Conservation (phyloP, 1,140 invertebrate genomes). For the Lasioglossum albipes region DNA sequence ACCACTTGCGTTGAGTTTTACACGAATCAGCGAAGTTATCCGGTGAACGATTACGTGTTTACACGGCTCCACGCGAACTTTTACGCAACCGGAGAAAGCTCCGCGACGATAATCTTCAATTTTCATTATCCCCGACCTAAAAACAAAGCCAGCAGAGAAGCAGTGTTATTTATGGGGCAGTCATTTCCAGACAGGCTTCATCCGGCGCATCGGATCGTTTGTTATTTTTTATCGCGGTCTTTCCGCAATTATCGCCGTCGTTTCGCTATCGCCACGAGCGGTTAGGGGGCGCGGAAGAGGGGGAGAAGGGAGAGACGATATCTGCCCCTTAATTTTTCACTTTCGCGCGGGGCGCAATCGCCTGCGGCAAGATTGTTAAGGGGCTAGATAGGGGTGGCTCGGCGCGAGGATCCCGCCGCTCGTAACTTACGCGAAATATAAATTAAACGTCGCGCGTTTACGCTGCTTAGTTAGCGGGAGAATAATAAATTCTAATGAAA, state of each 20-base stretch:
- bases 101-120: neutral
- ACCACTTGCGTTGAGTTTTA: too few species aligned
- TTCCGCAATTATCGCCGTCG: slow-evolving; percentile 40
- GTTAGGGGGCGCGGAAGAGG: neutral
- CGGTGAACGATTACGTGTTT: neutral
- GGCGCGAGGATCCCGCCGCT: neutral
- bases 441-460: slow-evolving; percentile 56
- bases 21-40: neutral
- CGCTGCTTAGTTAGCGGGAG: slow-evolving; percentile 43
- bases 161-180: slow-evolving; percentile 19
- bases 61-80: neutral
- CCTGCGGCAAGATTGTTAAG: slow-evolving; percentile 24
- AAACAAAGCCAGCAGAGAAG: neutral
- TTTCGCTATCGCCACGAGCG: slow-evolving; percentile 18
- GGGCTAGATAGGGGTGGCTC: slow-evolving; percentile 13
- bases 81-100: neutral
- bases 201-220: slow-evolving; percentile 26
- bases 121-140: neutral
- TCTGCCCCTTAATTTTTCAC: slow-evolving; percentile 43
- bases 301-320: neutral
- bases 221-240: slow-evolving; percentile 41
- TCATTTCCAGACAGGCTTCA: slow-evolving; percentile 14
- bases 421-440: slow-evolving; percentile 48
- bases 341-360: slow-evolving; percentile 24
- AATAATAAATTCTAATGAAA: slow-evolving; percentile 53